These are phyloP conservation scores for Aphelenchoides besseyi DNA, from an alignment of 1,140 invertebrate species.

Conservation along the genomic window DNA sequence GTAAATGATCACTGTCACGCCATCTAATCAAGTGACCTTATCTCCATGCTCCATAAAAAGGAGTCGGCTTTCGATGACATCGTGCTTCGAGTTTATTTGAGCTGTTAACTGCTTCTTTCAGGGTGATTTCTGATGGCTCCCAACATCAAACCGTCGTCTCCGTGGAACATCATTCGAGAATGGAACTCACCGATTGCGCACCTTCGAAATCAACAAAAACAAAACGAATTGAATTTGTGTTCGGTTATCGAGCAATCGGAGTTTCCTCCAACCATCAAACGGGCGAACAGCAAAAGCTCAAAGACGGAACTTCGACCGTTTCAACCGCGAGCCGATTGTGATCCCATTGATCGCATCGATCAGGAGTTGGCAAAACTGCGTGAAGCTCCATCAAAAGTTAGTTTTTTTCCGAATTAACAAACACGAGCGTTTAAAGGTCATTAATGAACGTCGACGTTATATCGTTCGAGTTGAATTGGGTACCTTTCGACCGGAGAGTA, in stretches of 20 bases:
- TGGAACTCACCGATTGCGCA: conserved; percentile 14
- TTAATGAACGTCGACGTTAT: conserved; percentile 1
- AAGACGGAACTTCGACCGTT: background rate
- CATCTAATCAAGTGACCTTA: background rate
- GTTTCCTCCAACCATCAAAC: background rate
- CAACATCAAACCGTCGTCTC: background rate
- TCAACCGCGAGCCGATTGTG: conserved; percentile 5
- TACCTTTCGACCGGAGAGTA: background rate
- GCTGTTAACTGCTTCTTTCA: too few species aligned
- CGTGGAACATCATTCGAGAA: background rate
- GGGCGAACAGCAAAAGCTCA: background rate
- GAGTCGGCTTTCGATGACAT: too few species aligned
- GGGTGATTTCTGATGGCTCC: background rate
- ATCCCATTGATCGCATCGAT: conserved; percentile 5
- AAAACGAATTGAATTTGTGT: background rate
- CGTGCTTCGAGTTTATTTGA: too few species aligned
- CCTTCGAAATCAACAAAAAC: conserved; percentile 5
- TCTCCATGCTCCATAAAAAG: too few species aligned
- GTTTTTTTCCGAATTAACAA: background rate
- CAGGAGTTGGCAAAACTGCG: background rate
- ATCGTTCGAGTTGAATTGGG: conserved; percentile 1
- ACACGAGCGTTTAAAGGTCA: background rate
- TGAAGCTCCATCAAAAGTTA: conserved; percentile 8
- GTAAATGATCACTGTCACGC: too few species aligned
- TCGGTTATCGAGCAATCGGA: too few species aligned